Conservation (phyloP, 2,888 invertebrate genomes). For the Phragmatobia fuliginosa region DNA sequence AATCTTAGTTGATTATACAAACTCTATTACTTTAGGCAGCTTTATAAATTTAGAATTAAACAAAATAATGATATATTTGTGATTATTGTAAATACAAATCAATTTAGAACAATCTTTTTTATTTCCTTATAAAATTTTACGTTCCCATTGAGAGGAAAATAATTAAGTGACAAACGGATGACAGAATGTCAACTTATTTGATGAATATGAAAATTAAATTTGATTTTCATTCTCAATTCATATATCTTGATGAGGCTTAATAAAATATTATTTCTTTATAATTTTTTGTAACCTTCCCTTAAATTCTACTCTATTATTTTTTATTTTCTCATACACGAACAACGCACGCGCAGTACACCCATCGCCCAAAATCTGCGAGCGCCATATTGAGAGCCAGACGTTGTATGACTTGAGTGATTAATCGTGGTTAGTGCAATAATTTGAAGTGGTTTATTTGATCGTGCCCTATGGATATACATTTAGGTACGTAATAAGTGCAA, state of each 20-base stretch:
- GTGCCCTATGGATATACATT: slow-evolving; percentile 87
- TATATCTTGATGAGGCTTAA: slow-evolving; percentile 57
- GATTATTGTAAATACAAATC: too few species aligned
- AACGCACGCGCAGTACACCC: slow-evolving; percentile 86
- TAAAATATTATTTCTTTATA: slow-evolving; percentile 51
- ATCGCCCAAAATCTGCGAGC: slow-evolving; percentile 88
- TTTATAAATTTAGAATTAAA: too few species aligned
- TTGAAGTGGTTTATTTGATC: slow-evolving; percentile 85
- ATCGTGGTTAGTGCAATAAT: slow-evolving; percentile 86
- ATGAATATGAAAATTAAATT: slow-evolving; percentile 78
- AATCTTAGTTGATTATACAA: background rate
- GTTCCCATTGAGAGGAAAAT: slow-evolving; percentile 14
- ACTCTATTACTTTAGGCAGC: background rate
- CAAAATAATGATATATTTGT: too few species aligned
- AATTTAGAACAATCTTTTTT: background rate
- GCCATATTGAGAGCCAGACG: slow-evolving; percentile 93
- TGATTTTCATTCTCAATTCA: slow-evolving; percentile 65
- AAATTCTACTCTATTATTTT: slow-evolving; percentile 69
- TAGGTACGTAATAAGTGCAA: slow-evolving; percentile 83
- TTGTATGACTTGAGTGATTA: slow-evolving; percentile 88
- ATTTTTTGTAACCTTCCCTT: slow-evolving; percentile 58
- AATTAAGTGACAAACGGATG: slow-evolving; percentile 47
- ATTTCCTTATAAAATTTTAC: background rate
- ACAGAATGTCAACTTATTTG: slow-evolving; percentile 71
- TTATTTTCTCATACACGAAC: slow-evolving; percentile 78